phyloP scores from a whole-genome alignment of 2,888 invertebrate genomes.

The Charanyca ferruginea region DNA sequence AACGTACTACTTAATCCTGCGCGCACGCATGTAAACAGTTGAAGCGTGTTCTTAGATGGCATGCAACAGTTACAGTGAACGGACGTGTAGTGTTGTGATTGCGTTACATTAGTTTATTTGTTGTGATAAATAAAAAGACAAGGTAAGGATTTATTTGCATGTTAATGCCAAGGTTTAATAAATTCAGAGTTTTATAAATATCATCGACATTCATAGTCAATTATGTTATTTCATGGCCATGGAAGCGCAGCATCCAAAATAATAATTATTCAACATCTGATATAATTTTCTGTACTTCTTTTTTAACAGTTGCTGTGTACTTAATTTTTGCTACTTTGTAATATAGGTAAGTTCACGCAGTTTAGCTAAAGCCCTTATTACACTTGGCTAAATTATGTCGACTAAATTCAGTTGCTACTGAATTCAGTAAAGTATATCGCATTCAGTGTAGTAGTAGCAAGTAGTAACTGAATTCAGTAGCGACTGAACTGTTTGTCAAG shows the following conservation, averaged over 20 bases:
- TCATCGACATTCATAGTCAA: not conserved
- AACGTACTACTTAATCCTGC: conserved; percentile 22
- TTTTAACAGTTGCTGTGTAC: not conserved
- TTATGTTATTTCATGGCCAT: conserved; percentile 8
- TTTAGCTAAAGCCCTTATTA: too few relatives aligned
- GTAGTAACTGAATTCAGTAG: too few relatives aligned
- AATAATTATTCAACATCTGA: conserved; percentile 10
- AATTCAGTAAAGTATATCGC: too few relatives aligned
- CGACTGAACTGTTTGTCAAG: too few relatives aligned
- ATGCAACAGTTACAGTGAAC: conserved; percentile 52
- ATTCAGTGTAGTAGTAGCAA: too few relatives aligned
- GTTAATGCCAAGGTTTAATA: conserved; percentile 30
- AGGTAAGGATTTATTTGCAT: conserved; percentile 57
- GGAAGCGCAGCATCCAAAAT: conserved; percentile 2
- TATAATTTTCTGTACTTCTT: not conserved
- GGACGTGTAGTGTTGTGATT: conserved; percentile 54
- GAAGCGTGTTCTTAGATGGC: conserved; percentile 43
- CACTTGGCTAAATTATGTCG: too few relatives aligned
- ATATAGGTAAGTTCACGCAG: not conserved
- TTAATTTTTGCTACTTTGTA: conserved; percentile 12
- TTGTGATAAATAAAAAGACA: conserved; percentile 53
- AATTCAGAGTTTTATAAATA: not conserved
- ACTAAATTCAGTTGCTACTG: too few relatives aligned
- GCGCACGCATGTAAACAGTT: conserved; percentile 46
- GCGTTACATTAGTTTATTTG: conserved; percentile 28